Percentiles rank a stretch among this genome's conserved stretches.
Conservation (phyloP, 2,797 vertebrate species). For the Cetoscarus ocellatus region DNA sequence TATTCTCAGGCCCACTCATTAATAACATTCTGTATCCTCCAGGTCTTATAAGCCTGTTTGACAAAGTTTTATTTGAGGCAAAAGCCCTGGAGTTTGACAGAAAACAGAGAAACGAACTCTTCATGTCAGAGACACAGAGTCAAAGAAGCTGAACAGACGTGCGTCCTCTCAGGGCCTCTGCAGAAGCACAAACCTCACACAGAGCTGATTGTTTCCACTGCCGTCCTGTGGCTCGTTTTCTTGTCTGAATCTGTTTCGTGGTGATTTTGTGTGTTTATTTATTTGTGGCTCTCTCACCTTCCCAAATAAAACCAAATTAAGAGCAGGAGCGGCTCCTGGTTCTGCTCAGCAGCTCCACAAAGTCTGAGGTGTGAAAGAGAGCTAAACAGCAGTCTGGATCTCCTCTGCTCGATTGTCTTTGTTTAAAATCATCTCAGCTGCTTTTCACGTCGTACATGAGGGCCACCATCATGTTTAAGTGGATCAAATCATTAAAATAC, state of each 20-base stretch:
- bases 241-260: neutral
- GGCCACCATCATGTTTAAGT: neutral
- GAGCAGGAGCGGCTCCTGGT: slow-evolving; percentile 24
- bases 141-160: too few species aligned
- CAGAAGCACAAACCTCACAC: too few species aligned
- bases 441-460: neutral
- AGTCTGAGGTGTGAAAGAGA: slow-evolving; percentile 20
- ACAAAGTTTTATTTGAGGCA: too few species aligned
- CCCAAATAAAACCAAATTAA: slow-evolving; percentile 21
- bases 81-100: too few species aligned
- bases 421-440: neutral
- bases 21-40: too few species aligned
- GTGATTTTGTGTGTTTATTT: slow-evolving; percentile 19
- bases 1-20: too few species aligned
- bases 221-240: too few species aligned
- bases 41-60: too few species aligned
- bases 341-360: slow-evolving; percentile 16
- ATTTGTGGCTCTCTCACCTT: slow-evolving; percentile 24
- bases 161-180: too few species aligned
- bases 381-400: slow-evolving; percentile 5
- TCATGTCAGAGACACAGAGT: too few species aligned
- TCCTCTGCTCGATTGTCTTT: neutral
- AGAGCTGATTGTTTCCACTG: too few species aligned
- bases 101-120: too few species aligned
- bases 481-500: slow-evolving; percentile 24